A percentile compares a stretch with the other conserved stretches of the same genome.
Evolutionary conservation across 53 echinoderm and acorn worm genomes (phyloP).

Genomic region (Holothuria leucospilota): DNA sequence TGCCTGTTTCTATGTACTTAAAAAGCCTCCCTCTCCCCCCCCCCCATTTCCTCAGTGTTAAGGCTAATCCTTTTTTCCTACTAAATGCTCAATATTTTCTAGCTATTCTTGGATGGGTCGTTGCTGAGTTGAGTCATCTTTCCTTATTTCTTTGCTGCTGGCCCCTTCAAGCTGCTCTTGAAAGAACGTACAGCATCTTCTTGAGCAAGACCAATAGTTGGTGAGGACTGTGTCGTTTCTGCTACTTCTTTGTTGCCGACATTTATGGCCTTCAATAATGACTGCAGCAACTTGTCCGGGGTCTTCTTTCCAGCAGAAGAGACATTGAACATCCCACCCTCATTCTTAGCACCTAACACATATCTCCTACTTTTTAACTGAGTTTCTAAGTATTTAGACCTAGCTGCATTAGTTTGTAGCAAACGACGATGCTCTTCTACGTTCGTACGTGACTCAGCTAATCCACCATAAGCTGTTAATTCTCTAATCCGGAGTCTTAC

Average conservation of each 20-base stretch:
- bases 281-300: too few species aligned
- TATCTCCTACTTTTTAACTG: too few species aligned
- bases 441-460: too few species aligned
- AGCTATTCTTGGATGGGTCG: background rate
- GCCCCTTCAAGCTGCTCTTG: background rate
- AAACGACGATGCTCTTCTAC: too few species aligned
- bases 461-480: slow-evolving; percentile 20
- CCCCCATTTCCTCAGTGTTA: slow-evolving; percentile 7
- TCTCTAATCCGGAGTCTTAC: slow-evolving; percentile 35
- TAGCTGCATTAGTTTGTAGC: too few species aligned
- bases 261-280: too few species aligned
- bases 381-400: too few species aligned
- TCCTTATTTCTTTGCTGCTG: slow-evolving; percentile 18
- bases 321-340: too few species aligned
- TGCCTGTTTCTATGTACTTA: too few species aligned
- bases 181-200: slow-evolving; percentile 23
- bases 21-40: too few species aligned
- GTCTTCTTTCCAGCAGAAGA: too few species aligned
- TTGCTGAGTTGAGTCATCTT: background rate
- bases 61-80: slow-evolving; percentile 30
- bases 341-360: too few species aligned
- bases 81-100: background rate
- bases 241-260: slow-evolving; percentile 10
- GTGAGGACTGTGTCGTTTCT: background rate
- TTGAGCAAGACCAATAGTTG: slow-evolving; percentile 17